Conservation (phyloP, 37 sponge, comb jelly and placozoan genomes). For the Theonella swinhoei region DNA sequence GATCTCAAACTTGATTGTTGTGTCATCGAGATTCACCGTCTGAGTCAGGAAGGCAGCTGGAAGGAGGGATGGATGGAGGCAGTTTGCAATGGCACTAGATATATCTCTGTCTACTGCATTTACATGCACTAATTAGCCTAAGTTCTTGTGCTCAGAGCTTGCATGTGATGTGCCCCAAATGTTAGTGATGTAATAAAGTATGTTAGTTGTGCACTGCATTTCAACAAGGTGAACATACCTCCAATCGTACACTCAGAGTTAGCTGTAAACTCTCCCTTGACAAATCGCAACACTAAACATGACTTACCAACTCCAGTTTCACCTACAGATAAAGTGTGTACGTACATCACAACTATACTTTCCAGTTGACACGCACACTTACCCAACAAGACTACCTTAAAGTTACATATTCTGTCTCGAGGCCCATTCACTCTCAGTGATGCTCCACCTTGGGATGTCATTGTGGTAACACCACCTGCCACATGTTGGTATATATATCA, state of each 20-base stretch:
- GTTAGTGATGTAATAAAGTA: background rate
- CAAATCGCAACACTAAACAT: slow-evolving; percentile 97
- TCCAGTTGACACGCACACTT: too few species aligned
- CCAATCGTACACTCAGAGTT: slow-evolving; percentile 97
- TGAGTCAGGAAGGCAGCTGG: slow-evolving; percentile 99
- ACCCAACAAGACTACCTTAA: slow-evolving; percentile 98
- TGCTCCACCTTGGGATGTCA: slow-evolving; percentile 18
- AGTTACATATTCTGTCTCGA: slow-evolving; percentile 93
- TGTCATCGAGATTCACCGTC: slow-evolving; percentile 96
- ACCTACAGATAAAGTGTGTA: slow-evolving; percentile 34
- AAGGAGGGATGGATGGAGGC: background rate
- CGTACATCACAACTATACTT: background rate
- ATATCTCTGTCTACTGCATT: background rate
- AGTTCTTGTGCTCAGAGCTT: too few species aligned
- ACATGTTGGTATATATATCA: too few species aligned
- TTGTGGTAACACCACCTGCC: too few species aligned
- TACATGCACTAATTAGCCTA: background rate
- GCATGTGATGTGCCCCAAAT: too few species aligned
- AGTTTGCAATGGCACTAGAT: too few species aligned
- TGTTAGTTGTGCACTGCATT: background rate
- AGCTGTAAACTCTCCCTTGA: slow-evolving; percentile 98
- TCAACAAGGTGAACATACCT: slow-evolving; percentile 48
- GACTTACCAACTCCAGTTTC: slow-evolving; percentile 98
- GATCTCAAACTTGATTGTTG: slow-evolving; percentile 99
- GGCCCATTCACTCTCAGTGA: slow-evolving; percentile 53